A percentile compares a stretch with the other conserved stretches of the same genome.
Conservation (phyloP, 2,113 vertebrate species). For the Nycticryphes semicollaris region DNA sequence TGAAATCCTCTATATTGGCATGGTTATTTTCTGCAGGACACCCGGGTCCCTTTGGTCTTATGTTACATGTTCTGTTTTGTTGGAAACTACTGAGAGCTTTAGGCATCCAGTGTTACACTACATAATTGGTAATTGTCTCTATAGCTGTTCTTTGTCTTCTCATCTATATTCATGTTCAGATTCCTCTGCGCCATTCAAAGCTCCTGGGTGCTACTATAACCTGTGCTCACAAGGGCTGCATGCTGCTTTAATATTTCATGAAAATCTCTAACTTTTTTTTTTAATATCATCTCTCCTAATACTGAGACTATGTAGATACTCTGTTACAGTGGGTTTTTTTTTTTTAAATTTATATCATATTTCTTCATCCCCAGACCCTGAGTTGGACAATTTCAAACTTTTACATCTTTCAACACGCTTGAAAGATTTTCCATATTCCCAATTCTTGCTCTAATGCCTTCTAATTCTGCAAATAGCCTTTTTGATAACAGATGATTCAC, state of each 20-base stretch:
- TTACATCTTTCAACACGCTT: neutral
- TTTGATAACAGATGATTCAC: slow-evolving; percentile 2
- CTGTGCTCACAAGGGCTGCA: neutral
- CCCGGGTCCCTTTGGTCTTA: neutral
- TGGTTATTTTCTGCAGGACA: neutral
- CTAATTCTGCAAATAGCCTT: neutral
- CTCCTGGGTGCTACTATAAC: neutral
- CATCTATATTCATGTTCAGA: neutral
- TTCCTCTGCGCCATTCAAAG: neutral
- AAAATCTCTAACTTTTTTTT: neutral
- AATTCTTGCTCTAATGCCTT: neutral
- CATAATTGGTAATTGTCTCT: neutral
- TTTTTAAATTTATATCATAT: too few relatives aligned
- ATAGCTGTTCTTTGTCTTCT: neutral
- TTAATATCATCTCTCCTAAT: neutral
- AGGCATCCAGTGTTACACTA: neutral
- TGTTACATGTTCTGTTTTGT: neutral
- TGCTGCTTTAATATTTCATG: neutral
- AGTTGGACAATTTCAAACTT: neutral
- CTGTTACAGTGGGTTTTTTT: too few relatives aligned
- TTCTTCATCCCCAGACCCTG: neutral
- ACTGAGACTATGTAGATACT: neutral
- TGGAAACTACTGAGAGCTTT: neutral
- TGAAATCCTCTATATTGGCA: neutral
- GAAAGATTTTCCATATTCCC: neutral